Base-by-base conservation (phyloP, 2,797 vertebrate genomes). In the Dicrostonyx torquatus region DNA sequence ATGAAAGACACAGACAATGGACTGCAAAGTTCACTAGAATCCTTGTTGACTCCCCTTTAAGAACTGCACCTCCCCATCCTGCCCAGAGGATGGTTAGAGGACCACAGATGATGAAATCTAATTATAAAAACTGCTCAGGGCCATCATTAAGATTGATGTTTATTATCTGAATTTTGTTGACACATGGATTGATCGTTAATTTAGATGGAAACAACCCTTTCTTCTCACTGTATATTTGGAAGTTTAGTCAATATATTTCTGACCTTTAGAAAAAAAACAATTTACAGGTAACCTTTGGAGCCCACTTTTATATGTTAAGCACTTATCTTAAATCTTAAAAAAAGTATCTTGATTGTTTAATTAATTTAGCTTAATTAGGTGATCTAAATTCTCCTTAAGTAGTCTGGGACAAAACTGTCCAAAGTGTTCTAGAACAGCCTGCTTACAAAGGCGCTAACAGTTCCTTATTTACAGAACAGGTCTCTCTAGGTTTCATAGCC, bases 151-250 rank as follows among this genome's bases (percentile, higher is more conserved):
- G 50, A 91, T 37, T 96, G 94, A 92, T 8, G 11, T 96, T 96
- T 95, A 94, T 95, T 91, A 83, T 90, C 82, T 93, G 82, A 37
- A 84, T 93, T 84, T 94, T 95, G 94, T 93, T 97, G 95, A 97
- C 75, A 87, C 89, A 88, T 48, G 48, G 94, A 96, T 90, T 95
- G 80, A 96, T 66, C 62, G 24, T 91, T 95, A 95, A 97, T 82
- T 96, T 94, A 94, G 91, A 94, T 1, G 89, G 37, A 97, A 91
- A 58, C 40, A 62, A 15, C 11, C 17, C 18, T 29, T n/a, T 12
- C 26, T 70, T 5, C 45, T 66, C 8, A 48, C n/a, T 15, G 10
- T 7, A 6, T n/a, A 89, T 97, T 86, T 75, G 84, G 87, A 97
- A 96, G 76, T 82, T 89, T 86, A 95, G 31, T 76, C 80, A 96